These are phyloP conservation scores for Spermophilus dauricus DNA, from an alignment of 2,113 vertebrate genomes.

Conservation along the genomic window DNA sequence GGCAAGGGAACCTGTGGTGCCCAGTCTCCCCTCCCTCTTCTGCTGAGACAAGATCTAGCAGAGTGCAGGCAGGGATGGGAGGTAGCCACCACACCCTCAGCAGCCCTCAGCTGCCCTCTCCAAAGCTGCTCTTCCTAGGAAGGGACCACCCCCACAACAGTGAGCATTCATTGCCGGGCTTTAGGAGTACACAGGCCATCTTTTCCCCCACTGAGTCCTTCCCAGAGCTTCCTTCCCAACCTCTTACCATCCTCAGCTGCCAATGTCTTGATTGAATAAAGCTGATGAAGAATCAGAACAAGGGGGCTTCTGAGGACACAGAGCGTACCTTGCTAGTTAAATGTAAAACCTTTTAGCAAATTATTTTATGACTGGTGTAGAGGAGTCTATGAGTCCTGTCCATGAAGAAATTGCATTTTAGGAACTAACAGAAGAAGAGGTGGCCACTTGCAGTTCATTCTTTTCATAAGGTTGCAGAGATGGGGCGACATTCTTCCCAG, in stretches of 20 bases:
- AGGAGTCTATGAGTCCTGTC: background rate
- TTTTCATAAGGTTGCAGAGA: background rate
- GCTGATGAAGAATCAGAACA: background rate
- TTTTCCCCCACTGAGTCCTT: background rate
- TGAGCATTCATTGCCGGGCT: no score
- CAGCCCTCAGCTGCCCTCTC: background rate
- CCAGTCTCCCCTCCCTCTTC: background rate
- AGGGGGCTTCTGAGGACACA: background rate
- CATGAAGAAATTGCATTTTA: background rate
- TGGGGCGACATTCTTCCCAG: conserved; percentile 7
- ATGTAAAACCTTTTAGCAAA: background rate
- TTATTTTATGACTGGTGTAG: background rate
- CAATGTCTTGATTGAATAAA: conserved; percentile 9
- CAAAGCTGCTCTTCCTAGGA: background rate
- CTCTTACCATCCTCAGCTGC: background rate
- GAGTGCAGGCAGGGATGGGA: background rate
- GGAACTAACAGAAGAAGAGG: background rate
- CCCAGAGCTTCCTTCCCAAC: background rate
- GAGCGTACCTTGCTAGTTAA: background rate
- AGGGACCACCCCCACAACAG: background rate
- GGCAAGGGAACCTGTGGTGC: background rate
- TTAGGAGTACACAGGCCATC: background rate
- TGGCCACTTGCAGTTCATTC: background rate
- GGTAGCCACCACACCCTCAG: background rate
- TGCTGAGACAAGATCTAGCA: background rate